These are phyloP conservation scores for Eretmocerus hayati DNA, from an alignment of 2,888 invertebrate species.

Conservation along the genomic window DNA sequence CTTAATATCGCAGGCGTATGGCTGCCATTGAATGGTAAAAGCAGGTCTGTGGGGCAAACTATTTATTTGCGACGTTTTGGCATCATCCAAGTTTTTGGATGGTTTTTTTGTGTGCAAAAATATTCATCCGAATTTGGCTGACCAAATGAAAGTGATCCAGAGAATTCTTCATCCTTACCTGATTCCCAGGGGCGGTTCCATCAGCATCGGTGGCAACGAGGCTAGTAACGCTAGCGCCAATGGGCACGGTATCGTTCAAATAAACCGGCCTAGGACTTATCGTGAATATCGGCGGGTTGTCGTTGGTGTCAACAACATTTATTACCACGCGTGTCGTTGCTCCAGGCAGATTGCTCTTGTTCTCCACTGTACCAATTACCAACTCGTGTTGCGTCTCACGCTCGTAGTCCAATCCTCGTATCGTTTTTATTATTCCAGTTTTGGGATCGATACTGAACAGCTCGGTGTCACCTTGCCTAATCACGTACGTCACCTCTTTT, in stretches of 20 bases:
- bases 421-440: conserved; percentile 71
- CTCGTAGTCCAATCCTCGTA: conserved; percentile 73
- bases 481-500: conserved; percentile 75
- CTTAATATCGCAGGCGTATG: too few species aligned
- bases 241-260: conserved; percentile 73
- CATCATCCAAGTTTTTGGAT: too few species aligned
- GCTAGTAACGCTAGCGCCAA: conserved; percentile 73
- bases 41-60: too few species aligned
- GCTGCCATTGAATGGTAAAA: too few species aligned
- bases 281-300: conserved; percentile 81
- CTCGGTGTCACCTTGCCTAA: conserved; percentile 73
- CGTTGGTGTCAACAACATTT: conserved; percentile 76
- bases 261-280: conserved; percentile 76
- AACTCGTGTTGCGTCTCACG: conserved; percentile 65
- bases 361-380: conserved; percentile 77
- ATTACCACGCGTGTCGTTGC: conserved; percentile 69
- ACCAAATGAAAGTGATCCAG: too few species aligned
- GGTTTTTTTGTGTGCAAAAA: too few species aligned
- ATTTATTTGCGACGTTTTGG: too few species aligned
- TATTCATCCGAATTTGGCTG: too few species aligned
- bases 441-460: conserved; percentile 76
- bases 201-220: conserved; percentile 77
- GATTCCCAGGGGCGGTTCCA: conserved; percentile 78
- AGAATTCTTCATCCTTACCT: too few species aligned
- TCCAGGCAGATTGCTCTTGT: conserved; percentile 60